These are phyloP conservation scores for Oscheius sp. DNA, from an alignment of 2,888 invertebrate species.

Conservation along the genomic window DNA sequence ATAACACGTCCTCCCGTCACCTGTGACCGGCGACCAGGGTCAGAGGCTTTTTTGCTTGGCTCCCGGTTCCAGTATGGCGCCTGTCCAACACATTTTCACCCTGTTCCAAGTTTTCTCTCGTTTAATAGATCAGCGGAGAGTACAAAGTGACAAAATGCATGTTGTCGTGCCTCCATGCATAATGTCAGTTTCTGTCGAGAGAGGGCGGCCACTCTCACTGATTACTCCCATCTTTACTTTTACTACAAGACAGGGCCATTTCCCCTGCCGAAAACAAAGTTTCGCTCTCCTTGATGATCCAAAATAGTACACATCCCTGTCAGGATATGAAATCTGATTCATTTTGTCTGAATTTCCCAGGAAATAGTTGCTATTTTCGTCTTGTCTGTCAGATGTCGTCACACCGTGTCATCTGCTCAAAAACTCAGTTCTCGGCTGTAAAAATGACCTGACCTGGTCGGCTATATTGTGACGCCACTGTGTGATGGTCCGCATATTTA, in stretches of 20 bases:
- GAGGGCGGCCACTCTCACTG: slow-evolving; percentile 17
- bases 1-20: too few species aligned
- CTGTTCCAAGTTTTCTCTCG: too few species aligned
- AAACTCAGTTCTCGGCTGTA: background rate
- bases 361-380: too few species aligned
- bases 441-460: too few species aligned
- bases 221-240: slow-evolving; percentile 10
- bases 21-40: background rate
- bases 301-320: too few species aligned
- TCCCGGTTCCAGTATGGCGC: too few species aligned
- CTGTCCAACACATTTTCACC: too few species aligned
- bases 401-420: background rate
- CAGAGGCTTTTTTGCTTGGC: background rate
- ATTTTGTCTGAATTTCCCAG: background rate
- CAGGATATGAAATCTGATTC: background rate
- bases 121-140: too few species aligned
- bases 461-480: too few species aligned
- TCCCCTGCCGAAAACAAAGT: too few species aligned
- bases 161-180: slow-evolving; percentile 23
- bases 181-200: slow-evolving; percentile 17
- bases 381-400: too few species aligned
- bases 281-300: too few species aligned
- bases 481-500: background rate
- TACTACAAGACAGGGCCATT: background rate
- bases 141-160: slow-evolving; percentile 19